A percentile compares a stretch with the other conserved stretches of the same genome.
phyloP scores from a whole-genome alignment of 23 tunicate genomes.

The Phallusia fumigata region DNA sequence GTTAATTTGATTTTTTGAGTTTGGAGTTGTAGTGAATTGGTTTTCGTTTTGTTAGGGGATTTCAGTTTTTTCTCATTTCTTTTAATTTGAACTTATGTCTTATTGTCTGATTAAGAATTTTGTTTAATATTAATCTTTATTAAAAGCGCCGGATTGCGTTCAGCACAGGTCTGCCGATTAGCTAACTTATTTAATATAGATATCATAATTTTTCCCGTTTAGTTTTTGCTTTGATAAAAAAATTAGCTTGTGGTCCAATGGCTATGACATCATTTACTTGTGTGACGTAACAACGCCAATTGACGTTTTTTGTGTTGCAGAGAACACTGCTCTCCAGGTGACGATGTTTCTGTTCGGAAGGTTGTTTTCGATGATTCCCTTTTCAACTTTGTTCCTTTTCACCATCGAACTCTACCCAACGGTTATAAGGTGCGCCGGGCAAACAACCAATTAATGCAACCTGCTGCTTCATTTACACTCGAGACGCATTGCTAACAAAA shows the following conservation, averaged over 20 bases:
- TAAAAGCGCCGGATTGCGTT: not conserved
- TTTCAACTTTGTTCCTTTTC: slow-evolving; percentile 29
- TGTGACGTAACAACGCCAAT: no score
- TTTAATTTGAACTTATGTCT: no score
- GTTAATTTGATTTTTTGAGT: no score
- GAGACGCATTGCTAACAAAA: no score
- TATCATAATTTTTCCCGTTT: no score
- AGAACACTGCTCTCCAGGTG: not conserved
- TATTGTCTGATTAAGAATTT: no score
- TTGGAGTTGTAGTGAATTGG: no score
- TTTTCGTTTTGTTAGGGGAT: no score
- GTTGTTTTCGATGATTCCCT: slow-evolving; percentile 26
- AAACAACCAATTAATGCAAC: no score
- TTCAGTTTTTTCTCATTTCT: no score
- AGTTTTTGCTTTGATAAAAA: not conserved
- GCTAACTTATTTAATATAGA: not conserved
- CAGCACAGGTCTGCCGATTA: not conserved
- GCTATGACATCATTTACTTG: not conserved
- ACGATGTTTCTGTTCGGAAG: slow-evolving; percentile 20
- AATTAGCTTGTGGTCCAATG: not conserved
- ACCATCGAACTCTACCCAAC: slow-evolving; percentile 43
- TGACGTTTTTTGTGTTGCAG: not conserved
- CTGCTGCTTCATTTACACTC: no score
- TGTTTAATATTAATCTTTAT: no score
- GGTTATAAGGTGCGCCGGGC: slow-evolving; percentile 4